These are phyloP conservation scores for Ptilorrhoa leucosticta DNA, from an alignment of 2,113 vertebrate species.

Conservation along the genomic window DNA sequence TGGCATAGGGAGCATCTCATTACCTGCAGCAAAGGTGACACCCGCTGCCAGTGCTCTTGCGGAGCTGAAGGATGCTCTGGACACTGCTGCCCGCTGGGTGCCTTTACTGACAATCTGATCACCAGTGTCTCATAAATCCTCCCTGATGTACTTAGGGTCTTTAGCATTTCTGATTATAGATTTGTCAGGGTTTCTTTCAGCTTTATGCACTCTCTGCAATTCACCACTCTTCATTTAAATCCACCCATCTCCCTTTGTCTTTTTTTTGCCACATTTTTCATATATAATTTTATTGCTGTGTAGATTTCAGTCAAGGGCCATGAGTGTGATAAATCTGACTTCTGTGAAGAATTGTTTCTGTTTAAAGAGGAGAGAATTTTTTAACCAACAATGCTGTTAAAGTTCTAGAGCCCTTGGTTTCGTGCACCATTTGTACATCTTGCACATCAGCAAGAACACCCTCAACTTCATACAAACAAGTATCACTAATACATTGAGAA, in stretches of 20 bases:
- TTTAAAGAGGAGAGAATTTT: background rate
- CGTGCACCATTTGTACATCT: background rate
- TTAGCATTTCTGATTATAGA: background rate
- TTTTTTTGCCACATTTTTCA: background rate
- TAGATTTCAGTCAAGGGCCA: background rate
- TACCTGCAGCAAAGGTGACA: background rate
- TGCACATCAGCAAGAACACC: background rate
- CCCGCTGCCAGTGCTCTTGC: background rate
- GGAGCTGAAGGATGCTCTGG: background rate
- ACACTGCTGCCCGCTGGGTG: accelerated
- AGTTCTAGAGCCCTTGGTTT: background rate
- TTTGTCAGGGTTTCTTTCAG: background rate
- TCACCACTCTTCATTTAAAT: background rate
- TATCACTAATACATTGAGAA: too few species aligned
- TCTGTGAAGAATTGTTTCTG: background rate
- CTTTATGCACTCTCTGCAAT: background rate
- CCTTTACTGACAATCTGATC: background rate
- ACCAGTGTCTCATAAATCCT: background rate
- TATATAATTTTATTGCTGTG: background rate
- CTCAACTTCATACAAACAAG: background rate
- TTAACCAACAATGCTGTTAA: background rate
- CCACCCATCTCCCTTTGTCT: background rate
- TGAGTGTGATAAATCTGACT: background rate
- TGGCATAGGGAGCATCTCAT: background rate
- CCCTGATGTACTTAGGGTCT: background rate